Conservation (phyloP, 1,140 invertebrate species). For the Drosophila miranda region DNA sequence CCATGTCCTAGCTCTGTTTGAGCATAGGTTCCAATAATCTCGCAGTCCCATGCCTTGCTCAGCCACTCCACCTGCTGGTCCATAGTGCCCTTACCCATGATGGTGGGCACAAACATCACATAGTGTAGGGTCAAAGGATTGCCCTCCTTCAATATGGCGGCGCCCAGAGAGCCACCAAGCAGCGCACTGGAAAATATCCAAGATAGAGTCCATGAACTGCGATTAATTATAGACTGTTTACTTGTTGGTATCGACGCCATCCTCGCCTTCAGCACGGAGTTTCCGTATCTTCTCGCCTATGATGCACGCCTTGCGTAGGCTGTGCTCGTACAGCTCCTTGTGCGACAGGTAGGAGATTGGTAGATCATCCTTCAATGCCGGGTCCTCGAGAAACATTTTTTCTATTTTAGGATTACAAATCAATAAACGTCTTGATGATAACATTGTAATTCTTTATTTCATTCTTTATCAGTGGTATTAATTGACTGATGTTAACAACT, state of each 20-base stretch:
- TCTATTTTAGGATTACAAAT: slow-evolving; percentile 83
- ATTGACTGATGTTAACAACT: slow-evolving; percentile 15
- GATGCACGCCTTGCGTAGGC: slow-evolving; percentile 89
- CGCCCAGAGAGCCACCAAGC: slow-evolving; percentile 89
- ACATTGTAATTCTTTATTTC: slow-evolving; percentile 9
- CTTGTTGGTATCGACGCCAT: slow-evolving; percentile 87
- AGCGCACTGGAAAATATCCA: slow-evolving; percentile 85
- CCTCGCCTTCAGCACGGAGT: slow-evolving; percentile 86
- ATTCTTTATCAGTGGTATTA: not conserved
- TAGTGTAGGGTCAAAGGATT: slow-evolving; percentile 92
- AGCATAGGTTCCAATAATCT: slow-evolving; percentile 96
- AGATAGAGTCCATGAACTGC: not conserved
- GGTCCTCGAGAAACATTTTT: slow-evolving; percentile 88
- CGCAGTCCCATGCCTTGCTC: slow-evolving; percentile 89
- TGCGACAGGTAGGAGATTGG: slow-evolving; percentile 92
- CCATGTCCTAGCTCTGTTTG: slow-evolving; percentile 97
- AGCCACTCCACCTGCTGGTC: slow-evolving; percentile 95
- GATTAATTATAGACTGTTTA: slow-evolving; percentile 52
- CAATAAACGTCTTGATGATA: not conserved
- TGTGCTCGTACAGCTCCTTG: slow-evolving; percentile 92
- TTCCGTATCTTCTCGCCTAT: slow-evolving; percentile 89
- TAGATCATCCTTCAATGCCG: slow-evolving; percentile 86
- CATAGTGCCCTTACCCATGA: slow-evolving; percentile 93
- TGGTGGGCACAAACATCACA: slow-evolving; percentile 95
- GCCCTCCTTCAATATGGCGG: slow-evolving; percentile 91